phyloP scores from a whole-genome alignment of 2,113 vertebrate species.

The Chloebia gouldiae region DNA sequence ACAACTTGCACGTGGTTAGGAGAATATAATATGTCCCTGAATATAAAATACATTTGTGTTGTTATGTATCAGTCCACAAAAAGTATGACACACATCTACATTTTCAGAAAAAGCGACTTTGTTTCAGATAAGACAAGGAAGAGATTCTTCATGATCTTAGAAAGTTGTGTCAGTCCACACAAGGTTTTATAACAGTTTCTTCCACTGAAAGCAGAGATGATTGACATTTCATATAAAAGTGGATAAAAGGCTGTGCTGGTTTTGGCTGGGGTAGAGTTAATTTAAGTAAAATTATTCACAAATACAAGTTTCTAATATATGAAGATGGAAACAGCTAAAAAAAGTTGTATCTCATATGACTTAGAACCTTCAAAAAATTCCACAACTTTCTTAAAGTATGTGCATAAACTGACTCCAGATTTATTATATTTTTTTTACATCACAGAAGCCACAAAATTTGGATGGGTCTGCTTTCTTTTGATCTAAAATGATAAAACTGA shows the following conservation, averaged over 20 bases:
- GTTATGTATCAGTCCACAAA: not conserved
- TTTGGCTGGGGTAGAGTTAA: not conserved
- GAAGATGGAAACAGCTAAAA: not conserved
- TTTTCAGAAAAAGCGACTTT: not conserved
- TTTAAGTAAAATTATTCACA: not conserved
- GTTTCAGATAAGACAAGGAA: not conserved
- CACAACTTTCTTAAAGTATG: not conserved
- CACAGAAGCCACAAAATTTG: not conserved
- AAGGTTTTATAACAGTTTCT: not conserved
- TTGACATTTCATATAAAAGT: not conserved
- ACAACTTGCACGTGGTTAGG: not conserved
- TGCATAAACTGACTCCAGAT: not conserved
- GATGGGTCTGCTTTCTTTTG: conserved; percentile 11
- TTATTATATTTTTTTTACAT: not conserved
- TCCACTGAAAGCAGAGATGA: not conserved
- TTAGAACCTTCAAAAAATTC: not conserved
- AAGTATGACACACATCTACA: not conserved
- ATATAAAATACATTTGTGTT: not conserved
- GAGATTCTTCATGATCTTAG: not conserved
- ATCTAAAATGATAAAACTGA: not conserved
- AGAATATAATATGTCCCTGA: not conserved
- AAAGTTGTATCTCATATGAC: not conserved
- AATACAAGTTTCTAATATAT: not conserved
- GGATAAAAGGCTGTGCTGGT: not conserved
- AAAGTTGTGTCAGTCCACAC: not conserved